Evolutionary conservation across 2,113 vertebrate species (phyloP), one percentile per base, ranked within the genome.

Genomic region (Psammodynastes pulverulentus): DNA sequence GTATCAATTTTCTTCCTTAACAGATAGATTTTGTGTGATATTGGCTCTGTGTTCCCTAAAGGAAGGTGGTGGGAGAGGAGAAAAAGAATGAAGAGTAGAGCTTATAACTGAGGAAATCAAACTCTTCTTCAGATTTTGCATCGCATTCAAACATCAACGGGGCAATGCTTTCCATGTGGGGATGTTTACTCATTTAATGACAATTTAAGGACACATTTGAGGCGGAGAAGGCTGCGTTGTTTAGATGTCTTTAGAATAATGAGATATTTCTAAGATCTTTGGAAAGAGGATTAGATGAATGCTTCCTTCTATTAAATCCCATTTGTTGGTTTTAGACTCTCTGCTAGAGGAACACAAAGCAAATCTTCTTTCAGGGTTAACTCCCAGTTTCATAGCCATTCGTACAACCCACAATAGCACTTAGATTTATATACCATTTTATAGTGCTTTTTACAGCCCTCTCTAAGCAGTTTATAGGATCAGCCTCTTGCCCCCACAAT

Each of bases 1-100:
- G 46, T 49, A 45, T 92, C 39, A 43, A 51, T 4, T 1, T 1
- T 51, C 62, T 88, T 15, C 5, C 1, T 3, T 87, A 13, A 34
- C 91, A 89, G 90, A 34, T 89, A 39, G 92, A 79, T 95, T 94
- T 3, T 26, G 17, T 34, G 17, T 34, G 46, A 46, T 12, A 45
- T 9, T 34, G 52, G 9, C 21, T 49, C 13, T 10, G 5, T 86
- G n/a, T 58, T 53, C 17, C 8, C 84, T 48, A 7, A 56, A 29
- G 91, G 87, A 7, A 21, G n/a, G 3, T 39, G n/a, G 12, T 34
- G 88, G 15, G 39, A n/a, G 24, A 12, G 17, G 17, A 88, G 34
- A 0, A 9, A 0, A 23, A 5, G 1, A 17, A n/a, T n/a, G n/a
- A 48, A 48, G 39, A 46, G 19, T n/a, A n/a, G n/a, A 67, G 19